These are phyloP conservation scores for Teleiodes luculella DNA, from an alignment of 2,888 invertebrate genomes.

Conservation along the genomic window DNA sequence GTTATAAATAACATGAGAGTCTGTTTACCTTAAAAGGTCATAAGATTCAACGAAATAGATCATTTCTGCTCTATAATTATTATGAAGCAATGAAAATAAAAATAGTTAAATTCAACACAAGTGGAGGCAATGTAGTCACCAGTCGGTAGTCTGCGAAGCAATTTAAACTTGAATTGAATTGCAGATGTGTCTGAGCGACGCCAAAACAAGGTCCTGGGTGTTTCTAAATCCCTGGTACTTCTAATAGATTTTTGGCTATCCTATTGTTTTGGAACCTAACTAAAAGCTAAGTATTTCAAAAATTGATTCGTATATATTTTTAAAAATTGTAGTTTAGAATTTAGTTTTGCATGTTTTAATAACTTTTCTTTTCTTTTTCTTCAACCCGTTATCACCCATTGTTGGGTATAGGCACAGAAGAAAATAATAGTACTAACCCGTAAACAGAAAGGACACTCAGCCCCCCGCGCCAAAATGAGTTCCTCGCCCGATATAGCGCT, in stretches of 20 bases:
- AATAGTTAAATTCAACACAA: neutral
- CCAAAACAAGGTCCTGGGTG: constrained; percentile 7
- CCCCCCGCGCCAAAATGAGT: no score
- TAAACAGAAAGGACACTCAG: no score
- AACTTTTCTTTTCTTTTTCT: no score
- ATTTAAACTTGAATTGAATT: constrained; percentile 42
- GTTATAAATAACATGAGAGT: no score
- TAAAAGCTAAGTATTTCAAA: neutral
- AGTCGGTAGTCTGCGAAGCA: constrained; percentile 14
- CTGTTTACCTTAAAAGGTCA: no score
- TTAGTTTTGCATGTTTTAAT: no score
- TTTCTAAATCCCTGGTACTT: constrained; percentile 11
- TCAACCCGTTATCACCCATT: no score
- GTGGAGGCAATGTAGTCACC: neutral
- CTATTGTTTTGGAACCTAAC: neutral
- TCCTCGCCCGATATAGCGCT: no score
- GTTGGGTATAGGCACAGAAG: no score
- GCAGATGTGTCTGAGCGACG: constrained; percentile 40
- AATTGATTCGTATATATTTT: neutral
- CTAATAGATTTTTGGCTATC: neutral
- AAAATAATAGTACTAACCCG: no score
- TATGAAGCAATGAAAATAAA: neutral
- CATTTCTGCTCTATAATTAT: neutral
- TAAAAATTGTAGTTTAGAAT: no score
- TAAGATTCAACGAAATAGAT: neutral